Conservation (phyloP, 2,888 invertebrate genomes). For the Pristionchus exspectatus region DNA sequence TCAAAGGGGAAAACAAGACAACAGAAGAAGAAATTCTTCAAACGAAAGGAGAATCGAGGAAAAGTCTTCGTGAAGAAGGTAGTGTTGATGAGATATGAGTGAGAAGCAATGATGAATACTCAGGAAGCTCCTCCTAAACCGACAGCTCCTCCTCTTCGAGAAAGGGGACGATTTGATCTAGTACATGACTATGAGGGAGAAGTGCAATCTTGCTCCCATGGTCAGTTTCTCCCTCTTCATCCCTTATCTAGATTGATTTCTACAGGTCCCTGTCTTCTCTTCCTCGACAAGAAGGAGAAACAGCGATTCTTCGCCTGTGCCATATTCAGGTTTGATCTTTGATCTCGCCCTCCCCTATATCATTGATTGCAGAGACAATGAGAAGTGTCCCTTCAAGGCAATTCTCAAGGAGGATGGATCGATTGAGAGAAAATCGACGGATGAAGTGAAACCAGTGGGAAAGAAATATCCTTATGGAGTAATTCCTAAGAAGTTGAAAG, state of each 20-base stretch:
- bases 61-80: constrained; percentile 64
- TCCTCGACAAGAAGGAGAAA: constrained; percentile 63
- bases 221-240: constrained; percentile 46
- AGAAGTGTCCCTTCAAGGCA: constrained; percentile 58
- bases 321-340: constrained; percentile 65
- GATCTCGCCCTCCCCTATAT: background rate
- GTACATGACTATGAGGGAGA: constrained; percentile 60
- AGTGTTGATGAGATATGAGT: background rate
- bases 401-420: constrained; percentile 49
- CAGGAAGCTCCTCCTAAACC: constrained; percentile 43
- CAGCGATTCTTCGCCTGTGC: constrained; percentile 70
- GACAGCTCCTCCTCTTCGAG: constrained; percentile 38
- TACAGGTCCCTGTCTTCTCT: constrained; percentile 74
- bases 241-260: background rate
- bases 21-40: constrained; percentile 63
- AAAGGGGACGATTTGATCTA: constrained; percentile 47
- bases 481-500: constrained; percentile 57
- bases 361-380: constrained; percentile 26
- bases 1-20: constrained; percentile 57
- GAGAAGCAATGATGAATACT: background rate
- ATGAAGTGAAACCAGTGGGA: constrained; percentile 18
- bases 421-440: background rate
- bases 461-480: constrained; percentile 50
- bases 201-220: constrained; percentile 67
- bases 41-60: constrained; percentile 40